Base-by-base conservation (phyloP, 1,140 invertebrate genomes). In the Magallana angulata region DNA sequence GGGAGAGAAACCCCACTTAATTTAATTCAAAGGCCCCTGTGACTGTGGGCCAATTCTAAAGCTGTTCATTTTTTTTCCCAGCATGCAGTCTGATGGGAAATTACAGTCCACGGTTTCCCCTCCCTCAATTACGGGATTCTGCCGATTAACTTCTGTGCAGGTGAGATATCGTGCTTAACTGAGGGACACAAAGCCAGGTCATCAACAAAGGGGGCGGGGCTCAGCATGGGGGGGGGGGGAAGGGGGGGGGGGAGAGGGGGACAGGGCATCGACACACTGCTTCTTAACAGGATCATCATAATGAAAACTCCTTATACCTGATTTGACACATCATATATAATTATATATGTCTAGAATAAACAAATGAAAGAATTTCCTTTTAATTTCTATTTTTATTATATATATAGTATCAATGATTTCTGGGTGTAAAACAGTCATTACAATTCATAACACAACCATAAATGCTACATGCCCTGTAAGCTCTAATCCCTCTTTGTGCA, bases 41-140 rank as follows among this genome's bases (percentile, higher is more conserved):
- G 18, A 76, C 36, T 24, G 24, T 30, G 68, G 18, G 12, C 68
- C 68, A 76, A 11, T 76, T 76, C 68, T 76, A 76, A 76, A 76
- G 68, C 68, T 76, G 68, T 76, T 76, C 30, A 76, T 76, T 76
- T 76, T 76, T 30, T 76, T 30, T 48, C 68, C 68, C 68, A 76
- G 68, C 68, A 76, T 76, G 68, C 68, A 11, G 11, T 36, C 24
- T 76, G 18, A 36, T 76, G 68, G 24, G 68, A 76, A 76, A 36
- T 64, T n/a, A 64, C 18, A 16, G 14, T 64, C 36, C 60, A 16
- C 16, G 18, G 60, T 30, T 14, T 76, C 24, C 68, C 68, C 24
- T 24, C 68, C 68, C 68, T 9, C 18, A 76, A 76, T 76, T 76
- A 76, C 36, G 24, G 24, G 24, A 76, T 76, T 76, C 24, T 30